phyloP scores from a whole-genome alignment of 2,113 vertebrate species.

The Paralichthys olivaceus region DNA sequence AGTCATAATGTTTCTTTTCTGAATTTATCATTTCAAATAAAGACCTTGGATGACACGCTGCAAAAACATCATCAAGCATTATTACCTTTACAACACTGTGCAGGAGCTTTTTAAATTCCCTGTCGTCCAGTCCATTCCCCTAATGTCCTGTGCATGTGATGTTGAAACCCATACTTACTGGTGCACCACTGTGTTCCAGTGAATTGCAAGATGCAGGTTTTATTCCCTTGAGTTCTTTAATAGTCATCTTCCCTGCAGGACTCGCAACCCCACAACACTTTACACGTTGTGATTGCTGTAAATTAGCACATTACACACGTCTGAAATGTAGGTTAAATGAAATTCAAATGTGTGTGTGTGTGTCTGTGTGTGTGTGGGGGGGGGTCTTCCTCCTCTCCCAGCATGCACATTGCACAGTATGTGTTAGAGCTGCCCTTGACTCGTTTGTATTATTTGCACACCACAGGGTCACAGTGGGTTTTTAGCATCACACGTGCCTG shows the following conservation, averaged over 20 bases:
- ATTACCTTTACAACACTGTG: background rate
- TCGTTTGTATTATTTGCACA: background rate
- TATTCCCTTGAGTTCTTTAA: constrained; percentile 16
- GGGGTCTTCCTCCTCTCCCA: background rate
- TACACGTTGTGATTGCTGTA: constrained; percentile 23
- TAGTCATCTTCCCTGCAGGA: background rate
- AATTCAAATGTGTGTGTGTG: background rate
- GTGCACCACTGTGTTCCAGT: background rate
- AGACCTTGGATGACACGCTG: background rate
- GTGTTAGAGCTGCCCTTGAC: too few species aligned
- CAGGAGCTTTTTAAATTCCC: background rate
- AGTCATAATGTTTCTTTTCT: background rate
- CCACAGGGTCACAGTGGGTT: background rate
- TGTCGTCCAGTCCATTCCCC: fast-evolving
- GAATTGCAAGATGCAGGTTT: background rate
- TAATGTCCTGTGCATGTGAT: background rate
- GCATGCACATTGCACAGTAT: too few species aligned
- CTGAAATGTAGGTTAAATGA: constrained; percentile 1
- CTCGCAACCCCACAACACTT: constrained; percentile 17
- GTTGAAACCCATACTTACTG: background rate
- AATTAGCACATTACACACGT: constrained; percentile 15
- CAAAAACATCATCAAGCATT: background rate
- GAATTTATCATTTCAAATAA: background rate
- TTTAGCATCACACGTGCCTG: background rate
- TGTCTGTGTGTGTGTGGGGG: background rate